Evolutionary conservation across 2,888 invertebrate species (phyloP).

Genomic region (Hirtodrosophila histrioides): DNA sequence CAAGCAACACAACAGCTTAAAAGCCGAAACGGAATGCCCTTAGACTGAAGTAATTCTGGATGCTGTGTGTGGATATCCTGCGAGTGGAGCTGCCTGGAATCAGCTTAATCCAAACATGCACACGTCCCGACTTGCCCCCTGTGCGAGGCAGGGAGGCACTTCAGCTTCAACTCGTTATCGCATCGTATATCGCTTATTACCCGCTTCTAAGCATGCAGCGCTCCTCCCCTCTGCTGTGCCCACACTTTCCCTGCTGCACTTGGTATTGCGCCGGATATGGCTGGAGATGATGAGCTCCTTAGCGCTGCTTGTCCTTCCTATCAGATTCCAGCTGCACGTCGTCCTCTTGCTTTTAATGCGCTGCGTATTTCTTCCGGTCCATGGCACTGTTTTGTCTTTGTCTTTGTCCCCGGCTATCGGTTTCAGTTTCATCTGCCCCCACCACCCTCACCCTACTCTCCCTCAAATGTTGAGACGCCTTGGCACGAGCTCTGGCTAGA

Average conservation of each 20-base stretch:
- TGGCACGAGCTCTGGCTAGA: slow-evolving; percentile 41
- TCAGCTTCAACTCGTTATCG: slow-evolving; percentile 74
- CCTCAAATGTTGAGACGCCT: slow-evolving; percentile 16
- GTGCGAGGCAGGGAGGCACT: slow-evolving; percentile 31
- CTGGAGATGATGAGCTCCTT: slow-evolving; percentile 65
- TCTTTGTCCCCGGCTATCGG: slow-evolving; percentile 16
- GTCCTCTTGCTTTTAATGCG: slow-evolving; percentile 46
- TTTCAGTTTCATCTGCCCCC: slow-evolving; percentile 65
- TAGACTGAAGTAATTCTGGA: slow-evolving; percentile 4
- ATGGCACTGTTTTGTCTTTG: slow-evolving; percentile 29
- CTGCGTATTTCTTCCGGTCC: slow-evolving; percentile 72
- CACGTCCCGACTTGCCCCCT: slow-evolving; percentile 4
- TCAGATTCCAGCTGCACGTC: slow-evolving; percentile 77
- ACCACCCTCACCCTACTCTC: neutral
- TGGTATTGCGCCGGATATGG: slow-evolving; percentile 64
- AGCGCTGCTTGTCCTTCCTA: slow-evolving; percentile 58
- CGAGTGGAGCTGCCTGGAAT: slow-evolving; percentile 9
- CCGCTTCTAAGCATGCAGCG: slow-evolving; percentile 39
- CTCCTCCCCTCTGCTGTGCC: slow-evolving; percentile 4
- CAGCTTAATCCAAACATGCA: slow-evolving; percentile 52
- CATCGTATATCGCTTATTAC: slow-evolving; percentile 76
- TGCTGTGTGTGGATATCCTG: slow-evolving; percentile 1
- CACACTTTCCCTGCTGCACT: slow-evolving; percentile 58
- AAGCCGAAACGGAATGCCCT: slow-evolving; percentile 1
- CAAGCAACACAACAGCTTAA: slow-evolving; percentile 35